These are phyloP conservation scores for Rhopalosiphum nymphaeae DNA, from an alignment of 2,888 invertebrate genomes.

Conservation along the genomic window DNA sequence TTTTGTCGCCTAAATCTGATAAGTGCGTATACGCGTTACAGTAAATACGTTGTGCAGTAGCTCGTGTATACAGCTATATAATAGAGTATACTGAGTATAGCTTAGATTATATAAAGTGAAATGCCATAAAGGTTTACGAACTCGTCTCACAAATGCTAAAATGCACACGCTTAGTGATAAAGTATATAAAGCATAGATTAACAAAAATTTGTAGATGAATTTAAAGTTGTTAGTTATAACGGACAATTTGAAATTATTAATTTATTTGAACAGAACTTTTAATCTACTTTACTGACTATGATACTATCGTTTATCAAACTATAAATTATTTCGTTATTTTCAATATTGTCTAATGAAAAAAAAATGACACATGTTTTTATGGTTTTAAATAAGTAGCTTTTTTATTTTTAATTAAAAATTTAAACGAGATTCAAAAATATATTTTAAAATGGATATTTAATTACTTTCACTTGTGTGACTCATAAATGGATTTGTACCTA, in stretches of 20 bases:
- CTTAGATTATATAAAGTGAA: conserved; percentile 21
- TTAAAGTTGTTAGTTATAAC: neutral
- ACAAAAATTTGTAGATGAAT: neutral
- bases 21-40: neutral
- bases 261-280: neutral
- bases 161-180: neutral
- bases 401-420: neutral
- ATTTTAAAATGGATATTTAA: neutral
- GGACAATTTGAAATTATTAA: neutral
- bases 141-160: neutral
- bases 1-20: conserved; percentile 42
- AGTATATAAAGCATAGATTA: neutral
- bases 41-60: neutral
- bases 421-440: neutral
- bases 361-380: neutral
- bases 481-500: neutral
- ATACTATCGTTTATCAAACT: neutral
- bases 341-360: too few species aligned
- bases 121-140: neutral
- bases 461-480: neutral
- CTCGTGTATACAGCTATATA: neutral
- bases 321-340: too few species aligned
- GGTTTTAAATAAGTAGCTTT: neutral
- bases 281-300: neutral
- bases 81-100: neutral